Evolutionary conservation across 2,113 vertebrate genomes (phyloP).

Genomic region (Lichenostomus cassidix): DNA sequence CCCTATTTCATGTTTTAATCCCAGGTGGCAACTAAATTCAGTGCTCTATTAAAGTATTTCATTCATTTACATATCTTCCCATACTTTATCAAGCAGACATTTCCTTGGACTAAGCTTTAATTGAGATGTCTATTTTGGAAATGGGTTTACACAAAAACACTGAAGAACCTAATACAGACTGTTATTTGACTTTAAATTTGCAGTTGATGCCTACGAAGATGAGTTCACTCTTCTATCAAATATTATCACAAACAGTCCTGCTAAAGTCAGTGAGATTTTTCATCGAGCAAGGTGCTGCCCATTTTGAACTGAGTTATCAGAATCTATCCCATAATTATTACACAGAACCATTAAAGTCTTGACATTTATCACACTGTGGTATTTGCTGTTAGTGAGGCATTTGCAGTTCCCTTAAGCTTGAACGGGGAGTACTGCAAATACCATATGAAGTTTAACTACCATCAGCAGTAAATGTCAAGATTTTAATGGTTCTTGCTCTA

Average conservation of each 20-base stretch:
- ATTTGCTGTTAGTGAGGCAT: constrained; percentile 43
- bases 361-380: constrained; percentile 39
- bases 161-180: neutral
- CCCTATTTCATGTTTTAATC: neutral
- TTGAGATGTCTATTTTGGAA: neutral
- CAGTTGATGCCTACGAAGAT: neutral
- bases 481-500: constrained; percentile 13
- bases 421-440: constrained; percentile 39
- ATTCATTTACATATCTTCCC: neutral
- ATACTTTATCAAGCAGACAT: neutral
- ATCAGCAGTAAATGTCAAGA: constrained; percentile 50
- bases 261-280: neutral
- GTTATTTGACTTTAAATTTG: neutral
- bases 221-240: neutral
- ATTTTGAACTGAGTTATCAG: neutral
- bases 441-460: constrained; percentile 52
- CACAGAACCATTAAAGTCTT: constrained; percentile 28
- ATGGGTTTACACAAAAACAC: neutral
- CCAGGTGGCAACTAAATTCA: neutral
- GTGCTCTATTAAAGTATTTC: neutral
- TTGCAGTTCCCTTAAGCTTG: constrained; percentile 23
- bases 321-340: constrained; percentile 19
- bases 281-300: neutral
- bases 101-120: neutral
- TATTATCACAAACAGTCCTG: neutral